Percentiles rank a stretch among this genome's conserved stretches.
These are phyloP conservation scores for Notarius lentiginosus DNA, from an alignment of 2,113 vertebrate genomes.

Conservation along the genomic window DNA sequence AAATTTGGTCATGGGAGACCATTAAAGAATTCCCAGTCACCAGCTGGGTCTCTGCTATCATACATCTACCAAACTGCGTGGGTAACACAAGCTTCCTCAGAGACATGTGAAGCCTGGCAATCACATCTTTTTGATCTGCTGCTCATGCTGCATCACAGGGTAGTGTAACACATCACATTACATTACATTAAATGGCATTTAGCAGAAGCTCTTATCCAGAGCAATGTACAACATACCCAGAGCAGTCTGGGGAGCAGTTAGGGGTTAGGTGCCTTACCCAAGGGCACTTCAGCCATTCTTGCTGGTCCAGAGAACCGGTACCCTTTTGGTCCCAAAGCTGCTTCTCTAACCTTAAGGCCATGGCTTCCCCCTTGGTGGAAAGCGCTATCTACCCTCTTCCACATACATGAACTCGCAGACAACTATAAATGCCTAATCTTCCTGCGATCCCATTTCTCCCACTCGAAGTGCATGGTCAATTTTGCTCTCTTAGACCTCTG, in stretches of 20 bases:
- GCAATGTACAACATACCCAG: too few relatives aligned
- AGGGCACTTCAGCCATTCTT: too few relatives aligned
- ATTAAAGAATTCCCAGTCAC: not conserved
- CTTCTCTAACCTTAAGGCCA: too few relatives aligned
- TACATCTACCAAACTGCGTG: not conserved
- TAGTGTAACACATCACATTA: too few relatives aligned
- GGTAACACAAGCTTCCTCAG: not conserved
- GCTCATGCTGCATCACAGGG: too few relatives aligned
- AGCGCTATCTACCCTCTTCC: not conserved
- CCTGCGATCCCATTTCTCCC: not conserved
- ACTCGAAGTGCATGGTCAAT: not conserved
- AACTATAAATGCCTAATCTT: not conserved
- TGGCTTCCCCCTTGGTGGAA: not conserved
- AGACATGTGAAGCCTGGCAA: not conserved
- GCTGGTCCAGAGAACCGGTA: too few relatives aligned
- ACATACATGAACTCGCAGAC: not conserved
- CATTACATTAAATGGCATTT: too few relatives aligned
- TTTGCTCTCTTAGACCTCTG: not conserved
- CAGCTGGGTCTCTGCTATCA: not conserved
- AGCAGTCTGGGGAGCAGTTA: too few relatives aligned
- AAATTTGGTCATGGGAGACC: not conserved
- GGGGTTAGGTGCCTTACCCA: too few relatives aligned
- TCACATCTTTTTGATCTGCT: not conserved
- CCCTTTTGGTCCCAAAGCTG: too few relatives aligned
- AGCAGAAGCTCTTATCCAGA: too few relatives aligned